phyloP scores from a whole-genome alignment of 2,113 vertebrate species.

The Perognathus longimembris region DNA sequence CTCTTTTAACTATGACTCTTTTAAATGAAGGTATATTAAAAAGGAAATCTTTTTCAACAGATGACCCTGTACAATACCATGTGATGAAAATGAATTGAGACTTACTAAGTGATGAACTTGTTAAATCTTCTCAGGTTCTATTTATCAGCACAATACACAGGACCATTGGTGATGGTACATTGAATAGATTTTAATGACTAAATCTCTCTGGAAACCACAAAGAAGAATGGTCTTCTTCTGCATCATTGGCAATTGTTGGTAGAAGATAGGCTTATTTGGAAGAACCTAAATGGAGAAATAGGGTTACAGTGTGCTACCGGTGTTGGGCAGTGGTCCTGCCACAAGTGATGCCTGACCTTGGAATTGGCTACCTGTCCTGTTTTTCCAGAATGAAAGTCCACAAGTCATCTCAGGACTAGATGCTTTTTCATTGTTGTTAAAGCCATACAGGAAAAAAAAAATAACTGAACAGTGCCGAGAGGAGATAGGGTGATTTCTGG shows the following conservation, averaged over 20 bases:
- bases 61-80: slow-evolving; percentile 85
- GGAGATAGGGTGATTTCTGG: slow-evolving; percentile 31
- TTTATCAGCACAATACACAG: slow-evolving; percentile 80
- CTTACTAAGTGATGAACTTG: slow-evolving; percentile 90
- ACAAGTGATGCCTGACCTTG: neutral
- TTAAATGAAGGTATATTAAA: no score
- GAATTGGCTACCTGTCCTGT: neutral
- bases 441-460: no score
- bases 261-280: neutral
- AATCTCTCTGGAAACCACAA: slow-evolving; percentile 83
- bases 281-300: neutral
- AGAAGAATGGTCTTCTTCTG: neutral
- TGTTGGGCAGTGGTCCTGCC: neutral
- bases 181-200: slow-evolving; percentile 81
- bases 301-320: neutral
- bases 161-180: slow-evolving; percentile 73
- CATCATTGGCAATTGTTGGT: neutral
- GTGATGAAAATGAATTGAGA: slow-evolving; percentile 87
- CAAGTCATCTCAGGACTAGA: neutral
- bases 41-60: neutral
- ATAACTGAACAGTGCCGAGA: neutral
- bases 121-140: slow-evolving; percentile 85
- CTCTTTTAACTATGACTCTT: no score
- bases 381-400: neutral
- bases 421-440: neutral